Base-by-base conservation (phyloP, 2,113 vertebrate genomes). In the Ceuthmochares aereus region DNA sequence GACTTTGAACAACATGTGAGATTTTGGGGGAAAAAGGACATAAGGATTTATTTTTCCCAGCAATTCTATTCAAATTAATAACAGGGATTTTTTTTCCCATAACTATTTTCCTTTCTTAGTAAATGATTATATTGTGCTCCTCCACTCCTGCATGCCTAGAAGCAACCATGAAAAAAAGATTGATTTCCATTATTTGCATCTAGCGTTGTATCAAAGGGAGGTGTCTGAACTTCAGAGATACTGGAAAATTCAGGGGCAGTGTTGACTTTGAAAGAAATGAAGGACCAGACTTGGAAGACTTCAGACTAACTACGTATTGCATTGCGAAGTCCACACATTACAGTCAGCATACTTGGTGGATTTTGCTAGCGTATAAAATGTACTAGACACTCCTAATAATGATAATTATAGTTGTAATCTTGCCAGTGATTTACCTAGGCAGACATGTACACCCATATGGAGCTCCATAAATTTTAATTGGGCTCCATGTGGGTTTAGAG, bases 351-450 rank as follows among this genome's bases (percentile, higher is more conserved):
- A 42, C 84, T 67, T 42, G 72, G 83, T 90, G 62, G 51, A 69
- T 78, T 95, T 95, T 94, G 76, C 76, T 79, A 68, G 58, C 66
- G 4, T 74, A 64, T 81, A 95, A 96, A 93, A 90, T 36, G 73
- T 58, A 32, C 92, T 95, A 96, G 93, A 90, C 96, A 60, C 64
- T 96, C 76, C 85, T 86, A 89, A 96, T 94, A 89, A 72, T 40
- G 83, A 93, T 96, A 95, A 94, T 96, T 97, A 94, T 32, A 96
- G 95, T 40, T 78, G 76, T 84, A 19, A 75, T 73, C 68, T 84
- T 47, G 2, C 79, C 86, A 89, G 83, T 79, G 60, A 89, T 89
- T 96, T 90, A 95, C 92, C 66, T 69, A 79, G 88, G 90, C 90
- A 96, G 95, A 96, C 96, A 64, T 56, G n/a, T 64, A 89, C 95